A percentile compares a stretch with the other conserved stretches of the same genome.
Evolutionary conservation across 23 tunicate genomes (phyloP).

Genomic region (Phallusia fumigata): DNA sequence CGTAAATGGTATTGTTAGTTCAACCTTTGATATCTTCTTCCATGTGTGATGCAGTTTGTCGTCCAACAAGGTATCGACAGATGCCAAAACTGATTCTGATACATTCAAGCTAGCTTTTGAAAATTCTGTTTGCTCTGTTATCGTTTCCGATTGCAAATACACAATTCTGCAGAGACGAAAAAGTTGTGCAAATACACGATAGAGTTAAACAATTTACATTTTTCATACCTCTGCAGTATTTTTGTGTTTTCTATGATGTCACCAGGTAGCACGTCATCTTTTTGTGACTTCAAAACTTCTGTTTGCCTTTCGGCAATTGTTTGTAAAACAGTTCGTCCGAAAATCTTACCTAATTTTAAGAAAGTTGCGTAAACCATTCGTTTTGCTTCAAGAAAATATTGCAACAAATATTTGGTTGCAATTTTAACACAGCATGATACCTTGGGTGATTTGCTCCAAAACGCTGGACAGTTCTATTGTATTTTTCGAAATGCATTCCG

Average conservation of each 20-base stretch:
- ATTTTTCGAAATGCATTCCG: not conserved
- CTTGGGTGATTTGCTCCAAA: not conserved
- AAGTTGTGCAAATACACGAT: not conserved
- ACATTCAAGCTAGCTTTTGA: not conserved
- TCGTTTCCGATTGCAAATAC: slow-evolving; percentile 8
- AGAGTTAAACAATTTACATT: not conserved
- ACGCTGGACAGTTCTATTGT: not conserved
- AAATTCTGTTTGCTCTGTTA: not conserved
- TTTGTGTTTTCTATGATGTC: slow-evolving; percentile 9
- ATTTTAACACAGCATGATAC: not conserved
- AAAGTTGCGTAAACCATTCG: too few relatives aligned
- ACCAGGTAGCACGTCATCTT: not conserved
- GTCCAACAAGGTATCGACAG: slow-evolving; percentile 42
- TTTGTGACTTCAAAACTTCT: slow-evolving; percentile 1
- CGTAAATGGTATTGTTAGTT: too few relatives aligned
- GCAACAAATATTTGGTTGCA: not conserved
- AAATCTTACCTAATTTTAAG: not conserved
- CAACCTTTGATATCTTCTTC: slow-evolving; percentile 39
- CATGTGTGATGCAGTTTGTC: slow-evolving; percentile 18
- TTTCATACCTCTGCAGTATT: not conserved
- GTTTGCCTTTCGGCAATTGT: slow-evolving; percentile 20
- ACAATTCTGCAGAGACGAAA: not conserved
- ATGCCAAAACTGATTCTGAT: slow-evolving; percentile 16
- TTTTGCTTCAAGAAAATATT: too few relatives aligned
- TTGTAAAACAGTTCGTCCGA: not conserved